Conservation (phyloP, 1,140 invertebrate species). For the Medauroidea extradentata region DNA sequence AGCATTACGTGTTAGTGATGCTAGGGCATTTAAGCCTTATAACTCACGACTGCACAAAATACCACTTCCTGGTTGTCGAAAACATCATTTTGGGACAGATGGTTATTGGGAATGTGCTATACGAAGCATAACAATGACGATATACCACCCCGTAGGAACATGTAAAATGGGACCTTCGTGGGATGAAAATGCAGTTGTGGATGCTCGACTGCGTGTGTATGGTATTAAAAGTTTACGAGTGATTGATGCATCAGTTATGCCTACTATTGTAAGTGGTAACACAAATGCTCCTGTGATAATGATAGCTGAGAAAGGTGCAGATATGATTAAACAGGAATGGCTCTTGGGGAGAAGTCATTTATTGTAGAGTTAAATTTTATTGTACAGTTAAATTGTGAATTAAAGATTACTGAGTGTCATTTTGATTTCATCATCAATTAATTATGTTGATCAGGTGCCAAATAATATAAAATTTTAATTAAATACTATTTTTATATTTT, state of each 20-base stretch:
- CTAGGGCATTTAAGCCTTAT: slow-evolving; percentile 75
- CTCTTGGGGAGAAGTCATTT: not conserved
- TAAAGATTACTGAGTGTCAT: too few relatives aligned
- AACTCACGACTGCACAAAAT: slow-evolving; percentile 66
- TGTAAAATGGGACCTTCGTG: slow-evolving; percentile 77
- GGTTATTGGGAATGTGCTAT: slow-evolving; percentile 82
- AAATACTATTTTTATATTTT: too few relatives aligned
- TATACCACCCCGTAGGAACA: slow-evolving; percentile 54
- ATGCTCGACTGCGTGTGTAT: slow-evolving; percentile 70
- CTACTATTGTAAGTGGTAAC: slow-evolving; percentile 14
- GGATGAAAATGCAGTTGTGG: slow-evolving; percentile 75
- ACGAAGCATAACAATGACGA: slow-evolving; percentile 78
- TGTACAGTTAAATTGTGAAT: too few relatives aligned
- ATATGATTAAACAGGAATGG: slow-evolving; percentile 19
- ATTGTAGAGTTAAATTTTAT: too few relatives aligned
- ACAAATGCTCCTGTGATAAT: slow-evolving; percentile 18
- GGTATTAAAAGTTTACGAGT: slow-evolving; percentile 15
- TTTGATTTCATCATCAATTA: too few relatives aligned
- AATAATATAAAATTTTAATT: too few relatives aligned
- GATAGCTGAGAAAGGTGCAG: slow-evolving; percentile 16
- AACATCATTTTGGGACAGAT: slow-evolving; percentile 66
- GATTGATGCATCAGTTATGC: slow-evolving; percentile 20
- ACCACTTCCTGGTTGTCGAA: slow-evolving; percentile 72
- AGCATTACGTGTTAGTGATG: slow-evolving; percentile 58
- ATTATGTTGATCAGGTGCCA: too few relatives aligned